These are phyloP conservation scores for Dynastes hyllus DNA, from an alignment of 2,888 invertebrate genomes.

Conservation along the genomic window DNA sequence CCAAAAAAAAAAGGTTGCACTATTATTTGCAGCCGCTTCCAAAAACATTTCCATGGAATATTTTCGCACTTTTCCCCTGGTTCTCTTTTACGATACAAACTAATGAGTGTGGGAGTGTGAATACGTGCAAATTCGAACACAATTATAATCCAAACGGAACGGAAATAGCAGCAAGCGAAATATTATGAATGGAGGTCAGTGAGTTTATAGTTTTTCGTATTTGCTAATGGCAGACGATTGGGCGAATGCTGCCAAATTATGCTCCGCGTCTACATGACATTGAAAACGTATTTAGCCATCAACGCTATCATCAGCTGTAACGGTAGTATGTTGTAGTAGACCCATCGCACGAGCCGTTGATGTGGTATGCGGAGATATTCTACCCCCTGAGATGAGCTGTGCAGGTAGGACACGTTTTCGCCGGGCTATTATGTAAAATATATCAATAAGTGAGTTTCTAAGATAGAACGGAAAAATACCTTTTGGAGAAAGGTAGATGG, in stretches of 20 bases:
- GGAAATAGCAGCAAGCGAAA: constrained; percentile 30
- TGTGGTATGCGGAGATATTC: not conserved
- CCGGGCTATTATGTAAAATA: not conserved
- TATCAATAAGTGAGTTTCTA: not conserved
- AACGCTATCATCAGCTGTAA: constrained; percentile 17
- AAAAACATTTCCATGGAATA: too few relatives aligned
- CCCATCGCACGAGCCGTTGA: not conserved
- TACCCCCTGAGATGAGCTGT: not conserved
- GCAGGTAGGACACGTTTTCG: not conserved
- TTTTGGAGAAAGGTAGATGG: too few relatives aligned
- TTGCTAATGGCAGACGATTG: not conserved
- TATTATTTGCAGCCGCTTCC: too few relatives aligned
- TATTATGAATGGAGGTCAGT: constrained; percentile 45
- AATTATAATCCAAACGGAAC: not conserved
- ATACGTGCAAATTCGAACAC: too few relatives aligned
- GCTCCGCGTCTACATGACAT: constrained; percentile 24
- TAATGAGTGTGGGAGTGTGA: too few relatives aligned
- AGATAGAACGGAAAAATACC: too few relatives aligned
- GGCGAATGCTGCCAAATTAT: constrained; percentile 11
- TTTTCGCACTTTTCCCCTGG: too few relatives aligned
- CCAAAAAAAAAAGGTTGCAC: too few relatives aligned
- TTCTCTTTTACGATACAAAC: too few relatives aligned
- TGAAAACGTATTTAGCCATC: constrained; percentile 18
- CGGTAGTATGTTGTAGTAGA: not conserved
- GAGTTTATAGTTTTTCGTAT: constrained; percentile 36